Percentiles rank a stretch among this genome's conserved stretches.
Conservation (phyloP, 1,140 invertebrate species). For the Euura saliciscinereae region DNA sequence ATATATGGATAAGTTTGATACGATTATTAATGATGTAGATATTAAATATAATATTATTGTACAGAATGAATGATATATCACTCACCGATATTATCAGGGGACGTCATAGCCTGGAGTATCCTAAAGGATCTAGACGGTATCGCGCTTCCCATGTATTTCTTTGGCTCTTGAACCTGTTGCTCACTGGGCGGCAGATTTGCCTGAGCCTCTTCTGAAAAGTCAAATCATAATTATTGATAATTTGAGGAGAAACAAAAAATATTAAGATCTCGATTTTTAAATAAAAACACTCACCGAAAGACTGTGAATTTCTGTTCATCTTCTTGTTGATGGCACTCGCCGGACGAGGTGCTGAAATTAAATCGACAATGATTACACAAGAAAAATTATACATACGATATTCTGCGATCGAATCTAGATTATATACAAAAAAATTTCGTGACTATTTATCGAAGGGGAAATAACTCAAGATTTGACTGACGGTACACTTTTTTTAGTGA, state of each 20-base stretch:
- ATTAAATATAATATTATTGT: too few relatives aligned
- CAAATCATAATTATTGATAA: conserved; percentile 7
- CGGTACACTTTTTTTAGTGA: too few relatives aligned
- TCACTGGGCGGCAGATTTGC: conserved; percentile 70
- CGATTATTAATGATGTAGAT: too few relatives aligned
- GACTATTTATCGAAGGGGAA: too few relatives aligned
- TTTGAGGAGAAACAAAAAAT: conserved; percentile 17
- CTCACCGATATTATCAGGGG: conserved; percentile 62
- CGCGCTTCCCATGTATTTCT: conserved; percentile 80
- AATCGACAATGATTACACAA: too few relatives aligned
- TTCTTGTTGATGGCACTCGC: conserved; percentile 18
- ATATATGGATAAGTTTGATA: too few relatives aligned
- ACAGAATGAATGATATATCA: conserved; percentile 4
- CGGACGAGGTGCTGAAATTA: not conserved
- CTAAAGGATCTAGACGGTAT: conserved; percentile 87
- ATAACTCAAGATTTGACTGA: too few relatives aligned
- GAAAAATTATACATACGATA: too few relatives aligned
- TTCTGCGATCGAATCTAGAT: too few relatives aligned
- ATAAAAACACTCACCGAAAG: conserved; percentile 45
- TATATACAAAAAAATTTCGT: too few relatives aligned
- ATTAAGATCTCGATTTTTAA: not conserved
- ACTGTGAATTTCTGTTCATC: conserved; percentile 53
- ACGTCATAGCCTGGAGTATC: conserved; percentile 84
- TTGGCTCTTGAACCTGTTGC: conserved; percentile 72
- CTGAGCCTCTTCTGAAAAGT: conserved; percentile 55